Base-by-base conservation (phyloP, 2,888 invertebrate genomes). In the Pasiphila rectangulata region DNA sequence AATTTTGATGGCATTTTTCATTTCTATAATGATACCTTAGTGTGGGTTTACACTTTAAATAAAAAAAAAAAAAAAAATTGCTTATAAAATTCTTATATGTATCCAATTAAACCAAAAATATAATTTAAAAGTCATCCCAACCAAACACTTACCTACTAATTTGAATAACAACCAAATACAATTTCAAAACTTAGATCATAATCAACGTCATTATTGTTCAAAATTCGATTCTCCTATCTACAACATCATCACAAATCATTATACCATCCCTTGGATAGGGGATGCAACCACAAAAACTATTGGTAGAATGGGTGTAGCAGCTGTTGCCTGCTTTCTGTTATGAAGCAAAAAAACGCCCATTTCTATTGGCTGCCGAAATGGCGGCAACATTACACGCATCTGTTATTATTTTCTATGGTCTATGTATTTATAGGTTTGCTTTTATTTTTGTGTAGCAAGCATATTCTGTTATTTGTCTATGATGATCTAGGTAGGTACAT, bases 321-420 rank as follows among this genome's bases (percentile, higher is more conserved):
- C 80, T 83, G 83, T 76, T 72, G 75, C 63, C 16, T 32, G 38
- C 40, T 32, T 25, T 38, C 19, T 51, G 48, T 45, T 63, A 64
- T 64, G 61, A 72, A 67, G 71, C 74, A 82, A 81, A 75, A 81
- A 75, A 67, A 63, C 70, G 65, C 61, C 54, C 55, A 61, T 63
- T 69, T 59, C 70, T 63, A 82, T 82, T 82, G 83, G 83, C 60
- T 61, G 73, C 57, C 55, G 48, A 62, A 66, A 73, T 73, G 75
- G 75, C 76, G 79, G 74, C 65, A 69, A 72, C 83, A 83, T 83
- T 83, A 83, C 64, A 56, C 61, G 64, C 83, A 83, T 82, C 83
- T 83, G 83, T 83, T 36, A 67, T 70, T 79, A 75, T 81, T 79
- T 75, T 79, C 79, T 61, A 59, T 61, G 59, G 40, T 29, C 2